Base-by-base conservation (phyloP, 2,888 invertebrate genomes). In the Tribolium freemani region DNA sequence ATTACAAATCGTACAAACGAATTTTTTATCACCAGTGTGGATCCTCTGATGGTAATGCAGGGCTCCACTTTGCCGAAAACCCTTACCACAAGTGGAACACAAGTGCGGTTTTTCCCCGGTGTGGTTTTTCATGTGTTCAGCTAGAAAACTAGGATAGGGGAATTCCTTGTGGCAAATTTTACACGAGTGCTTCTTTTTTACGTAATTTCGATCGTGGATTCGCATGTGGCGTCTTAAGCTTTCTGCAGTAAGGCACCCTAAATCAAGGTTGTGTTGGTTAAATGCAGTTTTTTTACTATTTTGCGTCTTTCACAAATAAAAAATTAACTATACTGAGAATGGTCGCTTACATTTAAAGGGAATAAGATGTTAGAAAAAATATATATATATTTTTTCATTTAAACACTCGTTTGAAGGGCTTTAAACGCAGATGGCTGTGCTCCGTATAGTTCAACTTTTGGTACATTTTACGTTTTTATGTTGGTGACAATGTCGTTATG, bases 81-180 rank as follows among this genome's bases (percentile, higher is more conserved):
- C 83, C 74, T 85, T 86, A 2, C 84, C 84, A 64, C 84, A 84
- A 16, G 77, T 66, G 8, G 82, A 76, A 67, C 83, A 83, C 38
- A 82, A 68, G 76, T 82, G 82, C 0, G 86, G 86, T 71, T 81
- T 84, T 73, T 86, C 85, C 1, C 85, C 86, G 0, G 86, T 85
- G 73, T 87, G 87, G 68, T 81, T 82, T 74, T 85, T 84, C 80
- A 85, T 84, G 70, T 86, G 86, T 73, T 85, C 84, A 1, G 82
- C 79, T 11, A 86, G 74, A 72, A 82, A 80, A 75, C 84, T 84
- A 0, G 81, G 82, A 75, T 83, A 83, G 1, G 75, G 73, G 74
- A 84, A 85, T 51, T 78, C 80, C 73, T 84, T 85, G 5, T 75
- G 74, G 75, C 86, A 86, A 31, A 83, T 73, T 6, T 78, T 31